Evolutionary conservation across 2,888 invertebrate species (phyloP).

Genomic region (Cantharis lateralis): DNA sequence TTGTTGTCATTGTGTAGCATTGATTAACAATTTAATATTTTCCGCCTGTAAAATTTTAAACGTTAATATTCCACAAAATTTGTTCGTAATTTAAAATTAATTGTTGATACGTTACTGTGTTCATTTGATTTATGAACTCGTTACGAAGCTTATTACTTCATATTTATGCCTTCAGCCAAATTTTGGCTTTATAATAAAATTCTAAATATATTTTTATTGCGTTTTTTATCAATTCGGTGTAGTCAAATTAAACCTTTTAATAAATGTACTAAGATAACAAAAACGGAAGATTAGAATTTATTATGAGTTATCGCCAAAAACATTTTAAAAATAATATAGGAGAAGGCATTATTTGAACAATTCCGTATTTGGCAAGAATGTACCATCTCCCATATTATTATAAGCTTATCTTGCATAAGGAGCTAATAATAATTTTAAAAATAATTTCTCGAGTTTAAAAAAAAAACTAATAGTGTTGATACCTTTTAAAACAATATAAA

Average conservation of each 20-base stretch:
- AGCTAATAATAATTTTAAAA: neutral
- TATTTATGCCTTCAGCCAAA: neutral
- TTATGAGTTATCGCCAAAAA: neutral
- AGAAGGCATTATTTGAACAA: too few species aligned
- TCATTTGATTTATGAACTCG: too few species aligned
- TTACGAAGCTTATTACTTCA: neutral
- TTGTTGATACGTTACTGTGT: neutral
- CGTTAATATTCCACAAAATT: neutral
- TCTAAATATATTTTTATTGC: neutral
- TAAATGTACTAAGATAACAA: neutral
- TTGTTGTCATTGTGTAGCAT: too few species aligned
- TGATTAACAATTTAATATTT: too few species aligned
- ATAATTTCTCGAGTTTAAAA: neutral
- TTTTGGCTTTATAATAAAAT: neutral
- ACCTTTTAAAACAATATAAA: neutral
- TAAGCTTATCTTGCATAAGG: too few species aligned
- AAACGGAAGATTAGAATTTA: neutral
- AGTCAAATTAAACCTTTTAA: neutral
- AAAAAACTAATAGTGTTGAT: neutral
- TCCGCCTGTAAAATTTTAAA: neutral
- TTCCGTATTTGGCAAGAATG: too few species aligned
- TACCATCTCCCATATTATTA: too few species aligned
- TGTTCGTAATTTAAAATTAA: neutral
- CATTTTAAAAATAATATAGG: neutral
- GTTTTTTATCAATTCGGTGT: neutral